Conservation (phyloP, 2,113 vertebrate species). For the Ctenomys sociabilis region DNA sequence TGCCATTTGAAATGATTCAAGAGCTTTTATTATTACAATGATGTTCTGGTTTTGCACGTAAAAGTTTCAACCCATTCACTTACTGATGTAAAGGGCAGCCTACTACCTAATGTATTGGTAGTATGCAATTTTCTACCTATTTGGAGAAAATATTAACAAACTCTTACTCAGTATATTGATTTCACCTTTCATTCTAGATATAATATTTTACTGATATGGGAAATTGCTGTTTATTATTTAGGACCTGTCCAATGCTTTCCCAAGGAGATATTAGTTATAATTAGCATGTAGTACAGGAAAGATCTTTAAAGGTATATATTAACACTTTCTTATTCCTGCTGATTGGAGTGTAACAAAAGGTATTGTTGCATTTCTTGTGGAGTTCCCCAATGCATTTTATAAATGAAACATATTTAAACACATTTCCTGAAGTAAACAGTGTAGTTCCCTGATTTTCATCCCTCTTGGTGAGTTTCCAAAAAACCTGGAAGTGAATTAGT, state of each 20-base stretch:
- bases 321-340: slow-evolving; percentile 74
- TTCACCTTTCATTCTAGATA: slow-evolving; percentile 83
- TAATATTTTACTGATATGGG: slow-evolving; percentile 83
- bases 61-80: slow-evolving; percentile 67
- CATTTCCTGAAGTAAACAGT: slow-evolving; percentile 87
- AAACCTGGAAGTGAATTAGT: slow-evolving; percentile 92
- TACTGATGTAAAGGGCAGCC: slow-evolving; percentile 73
- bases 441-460: slow-evolving; percentile 91
- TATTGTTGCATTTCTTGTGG: slow-evolving; percentile 84
- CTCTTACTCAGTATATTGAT: slow-evolving; percentile 81
- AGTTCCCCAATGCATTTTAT: slow-evolving; percentile 83
- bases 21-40: slow-evolving; percentile 69
- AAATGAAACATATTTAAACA: slow-evolving; percentile 87
- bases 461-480: slow-evolving; percentile 89
- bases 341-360: slow-evolving; percentile 80
- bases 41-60: slow-evolving; percentile 70
- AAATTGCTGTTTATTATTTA: slow-evolving; percentile 81
- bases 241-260: slow-evolving; percentile 71
- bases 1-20: slow-evolving; percentile 62
- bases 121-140: too few relatives aligned
- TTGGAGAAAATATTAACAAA: slow-evolving; percentile 81
- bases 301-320: slow-evolving; percentile 80
- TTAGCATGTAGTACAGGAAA: slow-evolving; percentile 60
- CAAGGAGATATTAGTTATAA: slow-evolving; percentile 80
- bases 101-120: slow-evolving; percentile 72